These are phyloP conservation scores for Habropoda laboriosa DNA, from an alignment of 1,140 invertebrate species.

Conservation along the genomic window DNA sequence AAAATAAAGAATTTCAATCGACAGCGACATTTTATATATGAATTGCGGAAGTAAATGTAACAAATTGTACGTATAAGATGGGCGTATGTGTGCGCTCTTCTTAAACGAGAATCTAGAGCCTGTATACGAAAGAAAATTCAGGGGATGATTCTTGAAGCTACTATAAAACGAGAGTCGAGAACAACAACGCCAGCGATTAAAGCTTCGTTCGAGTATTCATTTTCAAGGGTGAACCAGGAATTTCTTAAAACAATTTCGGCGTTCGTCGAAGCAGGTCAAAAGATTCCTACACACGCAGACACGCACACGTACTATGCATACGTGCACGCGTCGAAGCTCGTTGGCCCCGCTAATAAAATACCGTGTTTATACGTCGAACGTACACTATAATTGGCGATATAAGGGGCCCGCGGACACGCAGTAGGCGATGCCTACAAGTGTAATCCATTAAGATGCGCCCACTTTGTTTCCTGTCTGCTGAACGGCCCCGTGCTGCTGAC, in stretches of 20 bases:
- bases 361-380: slow-evolving; percentile 69
- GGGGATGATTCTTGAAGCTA: too few species aligned
- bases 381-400: slow-evolving; percentile 73
- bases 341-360: slow-evolving; percentile 64
- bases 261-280: slow-evolving; percentile 31
- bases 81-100: too few species aligned
- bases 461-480: slow-evolving; percentile 61
- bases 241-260: neutral
- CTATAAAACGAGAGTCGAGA: too few species aligned
- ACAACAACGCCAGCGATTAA: too few species aligned
- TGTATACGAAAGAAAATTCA: too few species aligned
- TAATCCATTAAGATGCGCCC: slow-evolving; percentile 72
- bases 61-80: too few species aligned
- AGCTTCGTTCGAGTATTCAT: too few species aligned
- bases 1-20: too few species aligned
- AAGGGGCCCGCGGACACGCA: slow-evolving; percentile 47
- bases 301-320: slow-evolving; percentile 5
- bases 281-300: slow-evolving; percentile 18
- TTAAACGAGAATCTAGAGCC: too few species aligned
- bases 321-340: slow-evolving; percentile 32
- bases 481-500: slow-evolving; percentile 28
- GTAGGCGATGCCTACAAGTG: slow-evolving; percentile 72
- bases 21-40: too few species aligned
- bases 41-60: too few species aligned
- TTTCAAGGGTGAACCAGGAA: too few species aligned